Evolutionary conservation across 2,888 invertebrate genomes (phyloP).

Genomic region (Idaea dimidiata): DNA sequence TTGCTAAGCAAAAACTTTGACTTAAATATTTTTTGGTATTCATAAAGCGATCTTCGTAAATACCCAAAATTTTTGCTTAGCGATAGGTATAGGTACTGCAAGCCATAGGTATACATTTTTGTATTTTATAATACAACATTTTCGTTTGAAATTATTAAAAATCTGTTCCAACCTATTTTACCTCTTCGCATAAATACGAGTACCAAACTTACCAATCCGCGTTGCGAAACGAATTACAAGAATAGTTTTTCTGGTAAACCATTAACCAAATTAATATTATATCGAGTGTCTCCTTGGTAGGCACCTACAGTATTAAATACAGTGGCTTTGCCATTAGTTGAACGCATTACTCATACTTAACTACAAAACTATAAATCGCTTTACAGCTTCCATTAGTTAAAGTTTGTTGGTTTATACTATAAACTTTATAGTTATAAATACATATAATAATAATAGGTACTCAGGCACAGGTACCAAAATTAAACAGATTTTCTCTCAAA

Average conservation of each 20-base stretch:
- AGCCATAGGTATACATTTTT: no score
- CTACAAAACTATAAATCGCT: slow-evolving; percentile 13
- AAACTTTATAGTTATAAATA: not conserved
- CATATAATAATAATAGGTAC: not conserved
- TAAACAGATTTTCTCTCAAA: no score
- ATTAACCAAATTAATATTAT: not conserved
- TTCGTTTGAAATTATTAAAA: no score
- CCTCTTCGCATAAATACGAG: no score
- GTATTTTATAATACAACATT: no score
- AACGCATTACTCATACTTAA: slow-evolving; percentile 11
- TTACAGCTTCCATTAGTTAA: slow-evolving; percentile 10
- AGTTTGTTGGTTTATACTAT: not conserved
- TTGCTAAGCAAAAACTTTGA: no score
- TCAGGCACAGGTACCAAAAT: not conserved
- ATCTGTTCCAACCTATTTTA: no score
- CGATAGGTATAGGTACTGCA: no score
- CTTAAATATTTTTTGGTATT: no score
- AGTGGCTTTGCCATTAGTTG: slow-evolving; percentile 9
- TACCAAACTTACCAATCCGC: not conserved
- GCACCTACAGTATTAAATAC: slow-evolving; percentile 6
- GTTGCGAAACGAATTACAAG: not conserved
- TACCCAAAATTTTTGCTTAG: no score
- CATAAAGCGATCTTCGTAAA: no score
- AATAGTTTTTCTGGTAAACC: not conserved
- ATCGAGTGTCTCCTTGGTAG: not conserved